Evolutionary conservation across 1,140 invertebrate genomes (phyloP), one percentile per base, ranked within the genome.

Genomic region (Zeugodacus cucurbitae): DNA sequence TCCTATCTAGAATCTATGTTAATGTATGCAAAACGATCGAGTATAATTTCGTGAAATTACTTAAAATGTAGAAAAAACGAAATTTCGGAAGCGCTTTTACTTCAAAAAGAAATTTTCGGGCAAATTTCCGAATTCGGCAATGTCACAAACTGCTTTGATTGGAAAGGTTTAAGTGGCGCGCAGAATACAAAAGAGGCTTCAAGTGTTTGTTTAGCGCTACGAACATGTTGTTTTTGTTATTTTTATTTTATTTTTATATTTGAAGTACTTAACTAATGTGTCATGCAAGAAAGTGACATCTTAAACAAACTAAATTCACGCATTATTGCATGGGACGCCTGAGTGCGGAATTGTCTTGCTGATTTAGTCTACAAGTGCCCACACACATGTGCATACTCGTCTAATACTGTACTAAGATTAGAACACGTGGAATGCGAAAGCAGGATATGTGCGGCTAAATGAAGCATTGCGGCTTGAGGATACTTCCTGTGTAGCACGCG

Each of bases 401-500:
- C n/a, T n/a, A n/a, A n/a, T n/a, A n/a, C n/a, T n/a, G n/a, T n/a
- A n/a, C n/a, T n/a, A n/a, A 41, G n/a, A 48, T 22, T 44, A 48
- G 74, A 82, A 59, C 85, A 58, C 85, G 57, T 58, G 85, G 44
- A 57, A 54, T 29, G 8, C 8, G n/a, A 32, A 59, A 59, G 48
- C 85, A 58, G 85, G 57, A 86, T 86, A 59, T 86, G 87, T 41
- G 48, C 57, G 26, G 87, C 26, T 70, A 74, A 74, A 58, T 82
- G 87, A 78, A 88, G 87, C 70, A 82, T 59, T 88, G 20, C 22
- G 20, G 20, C n/a, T 37, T 58, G 70, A 48, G 64, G 20, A 54
- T 20, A 78, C 87, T 78, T 88, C 87, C 87, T 74, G 87, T 78
- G n/a, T 48, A 88, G 87, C 87, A 88, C 87, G 87, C 87, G 87